Evolutionary conservation across 2,797 vertebrate species (phyloP).

Genomic region (Hippocampus kuda): DNA sequence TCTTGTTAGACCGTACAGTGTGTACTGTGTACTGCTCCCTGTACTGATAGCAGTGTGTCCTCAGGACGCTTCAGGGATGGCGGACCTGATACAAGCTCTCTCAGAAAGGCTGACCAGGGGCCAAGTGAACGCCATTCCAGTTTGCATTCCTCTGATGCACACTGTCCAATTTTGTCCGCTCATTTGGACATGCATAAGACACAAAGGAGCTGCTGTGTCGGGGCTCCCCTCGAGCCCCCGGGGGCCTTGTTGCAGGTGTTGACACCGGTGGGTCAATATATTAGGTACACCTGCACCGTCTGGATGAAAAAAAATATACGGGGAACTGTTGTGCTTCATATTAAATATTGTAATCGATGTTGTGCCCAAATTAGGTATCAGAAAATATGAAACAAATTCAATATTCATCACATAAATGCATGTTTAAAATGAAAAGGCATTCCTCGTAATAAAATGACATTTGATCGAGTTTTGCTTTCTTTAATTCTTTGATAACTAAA

Average conservation of each 20-base stretch:
- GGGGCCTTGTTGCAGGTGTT: constrained; percentile 34
- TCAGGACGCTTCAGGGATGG: constrained; percentile 17
- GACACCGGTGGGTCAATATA: constrained; percentile 11
- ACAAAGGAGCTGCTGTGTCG: constrained; percentile 61
- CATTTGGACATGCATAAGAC: constrained; percentile 39
- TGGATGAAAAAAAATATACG: background rate
- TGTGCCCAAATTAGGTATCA: background rate
- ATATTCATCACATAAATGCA: background rate
- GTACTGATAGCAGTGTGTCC: background rate
- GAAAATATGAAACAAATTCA: background rate
- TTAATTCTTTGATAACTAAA: too few species aligned
- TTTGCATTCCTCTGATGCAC: constrained; percentile 60
- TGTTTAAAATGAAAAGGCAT: background rate
- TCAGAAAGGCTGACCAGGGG: constrained; percentile 32
- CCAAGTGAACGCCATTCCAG: constrained; percentile 34
- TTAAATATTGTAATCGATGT: background rate
- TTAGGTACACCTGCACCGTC: constrained; percentile 50
- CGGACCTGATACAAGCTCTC: constrained; percentile 34
- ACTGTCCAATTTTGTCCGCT: constrained; percentile 61
- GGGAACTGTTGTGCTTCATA: background rate
- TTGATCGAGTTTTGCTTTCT: background rate
- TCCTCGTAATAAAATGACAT: background rate
- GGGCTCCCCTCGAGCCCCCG: constrained; percentile 8
- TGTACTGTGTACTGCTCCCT: background rate
- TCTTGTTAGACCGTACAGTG: background rate